These are phyloP conservation scores for Aegypius monachus DNA, from an alignment of 2,113 vertebrate genomes.

Conservation along the genomic window DNA sequence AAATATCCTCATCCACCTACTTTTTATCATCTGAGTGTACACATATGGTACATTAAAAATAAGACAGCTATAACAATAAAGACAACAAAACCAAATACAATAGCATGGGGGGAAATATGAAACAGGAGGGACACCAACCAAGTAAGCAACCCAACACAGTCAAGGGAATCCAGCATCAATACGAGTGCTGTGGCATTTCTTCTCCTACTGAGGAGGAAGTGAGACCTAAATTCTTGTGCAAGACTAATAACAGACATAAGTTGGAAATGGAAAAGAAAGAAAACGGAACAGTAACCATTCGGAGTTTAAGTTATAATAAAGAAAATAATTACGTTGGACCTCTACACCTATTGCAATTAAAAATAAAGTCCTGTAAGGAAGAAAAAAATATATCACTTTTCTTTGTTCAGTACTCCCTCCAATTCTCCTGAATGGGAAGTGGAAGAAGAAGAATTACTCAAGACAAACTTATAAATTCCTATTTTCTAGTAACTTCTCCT, in stretches of 20 bases:
- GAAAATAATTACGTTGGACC: not conserved
- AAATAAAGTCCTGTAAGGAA: not conserved
- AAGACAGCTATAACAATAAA: not conserved
- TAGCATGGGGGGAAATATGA: not conserved
- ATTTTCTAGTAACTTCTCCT: not conserved
- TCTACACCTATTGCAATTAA: not conserved
- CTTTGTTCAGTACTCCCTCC: not conserved
- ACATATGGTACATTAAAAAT: not conserved
- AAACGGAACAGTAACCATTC: not conserved
- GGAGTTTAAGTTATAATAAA: not conserved
- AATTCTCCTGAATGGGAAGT: not conserved
- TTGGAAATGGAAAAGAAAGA: not conserved
- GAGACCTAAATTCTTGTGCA: not conserved
- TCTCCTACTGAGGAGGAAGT: not conserved
- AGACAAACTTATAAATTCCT: not conserved
- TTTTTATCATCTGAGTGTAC: not conserved
- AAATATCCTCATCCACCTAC: not conserved
- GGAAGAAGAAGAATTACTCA: not conserved
- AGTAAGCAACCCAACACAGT: not conserved
- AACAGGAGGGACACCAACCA: not conserved
- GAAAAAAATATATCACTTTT: not conserved
- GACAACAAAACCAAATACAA: not conserved
- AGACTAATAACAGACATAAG: not conserved
- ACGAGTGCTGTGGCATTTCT: not conserved
- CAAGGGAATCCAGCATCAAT: not conserved